Percentiles rank a stretch among this genome's conserved stretches.
These are phyloP conservation scores for Emys orbicularis DNA, from an alignment of 2,797 vertebrate genomes.

Conservation along the genomic window DNA sequence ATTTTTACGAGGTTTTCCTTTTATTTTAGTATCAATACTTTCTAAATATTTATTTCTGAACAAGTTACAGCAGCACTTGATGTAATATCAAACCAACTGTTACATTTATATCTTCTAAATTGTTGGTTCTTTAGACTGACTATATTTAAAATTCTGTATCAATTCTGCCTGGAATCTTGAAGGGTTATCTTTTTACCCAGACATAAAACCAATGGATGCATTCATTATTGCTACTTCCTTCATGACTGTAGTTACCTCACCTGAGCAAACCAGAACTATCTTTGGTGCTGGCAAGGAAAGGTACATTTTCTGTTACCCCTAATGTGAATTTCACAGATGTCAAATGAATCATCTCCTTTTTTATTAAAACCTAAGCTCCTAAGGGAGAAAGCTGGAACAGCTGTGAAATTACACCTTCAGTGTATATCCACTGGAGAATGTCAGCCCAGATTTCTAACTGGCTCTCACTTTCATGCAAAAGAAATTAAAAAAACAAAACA, in stretches of 20 bases:
- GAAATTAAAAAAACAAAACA: not conserved
- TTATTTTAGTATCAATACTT: not conserved
- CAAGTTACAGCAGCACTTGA: fast-evolving
- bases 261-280: not conserved
- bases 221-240: conserved; percentile 2
- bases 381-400: conserved; percentile 16
- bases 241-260: not conserved
- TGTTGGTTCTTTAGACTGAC: not conserved
- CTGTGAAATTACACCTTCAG: conserved; percentile 51
- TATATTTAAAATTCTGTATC: not conserved
- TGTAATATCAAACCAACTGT: fast-evolving
- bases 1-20: not conserved
- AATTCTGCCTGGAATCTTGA: not conserved
- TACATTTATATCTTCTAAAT: not conserved
- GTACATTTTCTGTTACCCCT: not conserved
- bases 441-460: conserved; percentile 7
- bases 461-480: conserved; percentile 29
- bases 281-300: not conserved
- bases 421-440: not conserved
- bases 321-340: conserved; percentile 25
- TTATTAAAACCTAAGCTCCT: not conserved
- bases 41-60: not conserved
- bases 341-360: conserved; percentile 42
- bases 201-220: not conserved
- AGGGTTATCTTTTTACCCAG: not conserved